Evolutionary conservation across 2,797 vertebrate genomes (phyloP).

Genomic region (Pterois miles): DNA sequence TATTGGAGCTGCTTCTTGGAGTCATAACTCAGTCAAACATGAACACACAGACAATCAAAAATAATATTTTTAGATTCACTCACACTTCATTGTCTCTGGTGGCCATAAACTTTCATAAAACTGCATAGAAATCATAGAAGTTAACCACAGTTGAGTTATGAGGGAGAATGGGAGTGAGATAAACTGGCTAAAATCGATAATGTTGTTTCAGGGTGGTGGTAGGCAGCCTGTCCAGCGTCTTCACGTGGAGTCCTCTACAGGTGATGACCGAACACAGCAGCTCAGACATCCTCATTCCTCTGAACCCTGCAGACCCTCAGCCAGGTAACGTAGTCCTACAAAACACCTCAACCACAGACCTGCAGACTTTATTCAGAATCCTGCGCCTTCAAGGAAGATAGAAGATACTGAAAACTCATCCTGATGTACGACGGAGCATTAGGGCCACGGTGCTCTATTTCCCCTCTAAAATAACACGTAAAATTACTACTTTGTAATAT

Average conservation of each 20-base stretch:
- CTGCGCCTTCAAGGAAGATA: not conserved
- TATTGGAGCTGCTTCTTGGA: not conserved
- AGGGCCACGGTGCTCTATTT: too few relatives aligned
- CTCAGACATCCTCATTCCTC: conserved; percentile 89
- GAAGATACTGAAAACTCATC: conserved; percentile 2
- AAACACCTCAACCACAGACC: not conserved
- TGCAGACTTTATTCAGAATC: not conserved
- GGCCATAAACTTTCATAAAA: not conserved
- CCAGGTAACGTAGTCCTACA: conserved; percentile 79
- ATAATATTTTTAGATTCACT: not conserved
- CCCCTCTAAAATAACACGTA: too few relatives aligned
- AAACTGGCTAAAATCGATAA: not conserved
- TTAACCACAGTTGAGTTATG: not conserved
- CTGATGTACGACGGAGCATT: not conserved
- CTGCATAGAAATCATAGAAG: not conserved
- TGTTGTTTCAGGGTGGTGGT: conserved; percentile 82
- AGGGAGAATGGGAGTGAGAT: not conserved
- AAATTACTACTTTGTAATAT: too few relatives aligned
- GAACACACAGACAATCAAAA: not conserved
- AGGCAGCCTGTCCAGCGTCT: conserved; percentile 84
- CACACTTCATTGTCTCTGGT: not conserved
- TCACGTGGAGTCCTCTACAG: conserved; percentile 91
- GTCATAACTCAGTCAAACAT: not conserved
- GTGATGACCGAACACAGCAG: conserved; percentile 83
- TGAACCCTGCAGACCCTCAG: conserved; percentile 84